Evolutionary conservation across 2,797 vertebrate genomes (phyloP), one percentile per base, ranked within the genome.

Genomic region (Poecilia wingei): DNA sequence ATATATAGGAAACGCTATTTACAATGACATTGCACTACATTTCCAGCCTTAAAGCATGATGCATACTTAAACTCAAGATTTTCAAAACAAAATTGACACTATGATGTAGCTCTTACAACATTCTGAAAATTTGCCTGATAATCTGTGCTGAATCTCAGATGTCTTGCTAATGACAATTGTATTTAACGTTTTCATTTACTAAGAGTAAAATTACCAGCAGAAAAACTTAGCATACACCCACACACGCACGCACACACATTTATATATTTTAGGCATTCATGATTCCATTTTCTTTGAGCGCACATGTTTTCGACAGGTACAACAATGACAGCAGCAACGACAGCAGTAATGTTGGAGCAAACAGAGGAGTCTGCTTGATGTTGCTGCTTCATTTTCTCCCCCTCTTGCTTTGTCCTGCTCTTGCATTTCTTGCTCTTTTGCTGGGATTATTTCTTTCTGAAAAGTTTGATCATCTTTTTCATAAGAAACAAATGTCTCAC

Each of bases 311-410:
- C 76, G 89, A 75, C 84, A 90, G 74, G 72, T 13, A 76, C 88
- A 88, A 51, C 84, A 87, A 2, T 28, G 59, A 33, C 82, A 80
- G 75, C 90, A 92, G 81, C 91, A 94, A 22, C 49, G 83, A 64
- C 33, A 86, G 76, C 91, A 93, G 74, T 81, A 89, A 61, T 84
- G 79, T 13, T 53, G 59, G 7, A 93, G 53, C n/a, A 90, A 88
- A 53, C 61, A 6, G 28, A 92, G 77, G 12, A 92, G 49, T 80
- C 90, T 77, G 12, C 36, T 22, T 4, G 75, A 79, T n/a, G 43
- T 53, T 4, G 55, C 74, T n/a, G 4, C 31, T 20, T 72, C 14
- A 8, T 10, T 41, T 80, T 74, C 77, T 82, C 79, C 36, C 12
- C 20, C 25, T 36, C 18, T 64, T 12, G 9, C 51, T 49, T 13